Evolutionary conservation across 2,797 vertebrate species (phyloP).

Genomic region (Sebastes taczanowskii): DNA sequence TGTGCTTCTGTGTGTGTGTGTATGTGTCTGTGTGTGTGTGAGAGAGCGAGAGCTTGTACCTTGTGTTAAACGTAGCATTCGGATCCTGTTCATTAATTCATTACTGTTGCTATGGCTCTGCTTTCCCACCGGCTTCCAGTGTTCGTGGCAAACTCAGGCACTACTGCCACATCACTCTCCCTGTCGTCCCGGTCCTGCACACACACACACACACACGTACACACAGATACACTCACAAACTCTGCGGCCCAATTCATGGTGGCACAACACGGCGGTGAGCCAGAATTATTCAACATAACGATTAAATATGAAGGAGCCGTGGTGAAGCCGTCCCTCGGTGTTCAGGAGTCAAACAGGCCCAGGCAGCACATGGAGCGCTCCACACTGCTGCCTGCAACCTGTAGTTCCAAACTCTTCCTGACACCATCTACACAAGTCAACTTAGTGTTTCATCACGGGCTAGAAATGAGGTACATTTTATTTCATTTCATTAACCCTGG

Average conservation of each 20-base stretch:
- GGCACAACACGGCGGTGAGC: slow-evolving; percentile 76
- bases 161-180: slow-evolving; percentile 59
- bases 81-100: slow-evolving; percentile 83
- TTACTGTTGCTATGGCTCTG: slow-evolving; percentile 77
- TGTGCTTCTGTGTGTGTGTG: not conserved
- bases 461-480: not conserved
- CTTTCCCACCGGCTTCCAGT: slow-evolving; percentile 73
- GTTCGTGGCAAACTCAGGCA: slow-evolving; percentile 70
- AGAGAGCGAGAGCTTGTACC: slow-evolving; percentile 9
- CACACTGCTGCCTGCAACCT: slow-evolving; percentile 48
- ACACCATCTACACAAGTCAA: slow-evolving; percentile 42
- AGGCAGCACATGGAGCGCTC: slow-evolving; percentile 40
- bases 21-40: no score
- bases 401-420: slow-evolving; percentile 67
- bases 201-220: slow-evolving; percentile 39
- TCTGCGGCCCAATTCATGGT: slow-evolving; percentile 70
- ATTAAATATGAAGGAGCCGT: slow-evolving; percentile 81
- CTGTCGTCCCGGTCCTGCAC: slow-evolving; percentile 34
- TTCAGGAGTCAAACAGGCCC: slow-evolving; percentile 48
- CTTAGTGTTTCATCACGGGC: slow-evolving; percentile 12
- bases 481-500: not conserved
- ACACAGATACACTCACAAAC: slow-evolving; percentile 34
- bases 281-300: slow-evolving; percentile 82
- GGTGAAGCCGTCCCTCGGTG: slow-evolving; percentile 52
- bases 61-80: slow-evolving; percentile 73